Evolutionary conservation across 2,797 vertebrate genomes (phyloP).

Genomic region (Gambelia wislizenii): DNA sequence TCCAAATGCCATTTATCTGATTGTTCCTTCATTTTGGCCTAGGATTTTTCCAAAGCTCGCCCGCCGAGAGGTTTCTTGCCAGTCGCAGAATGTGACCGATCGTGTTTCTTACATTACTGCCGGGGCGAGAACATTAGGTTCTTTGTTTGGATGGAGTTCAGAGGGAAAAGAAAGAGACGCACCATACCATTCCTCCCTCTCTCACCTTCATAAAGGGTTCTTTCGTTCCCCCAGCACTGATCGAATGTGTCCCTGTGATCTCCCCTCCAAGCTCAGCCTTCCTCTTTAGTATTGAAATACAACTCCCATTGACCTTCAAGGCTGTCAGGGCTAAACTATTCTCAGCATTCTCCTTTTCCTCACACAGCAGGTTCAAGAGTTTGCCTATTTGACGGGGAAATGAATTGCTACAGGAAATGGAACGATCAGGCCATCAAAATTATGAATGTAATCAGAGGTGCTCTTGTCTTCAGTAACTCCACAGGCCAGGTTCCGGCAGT

Average conservation of each 20-base stretch:
- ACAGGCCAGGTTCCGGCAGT: not conserved
- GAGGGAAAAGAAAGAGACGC: conserved; percentile 59
- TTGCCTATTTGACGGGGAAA: conserved; percentile 51
- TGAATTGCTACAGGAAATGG: conserved; percentile 13
- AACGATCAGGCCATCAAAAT: conserved; percentile 50
- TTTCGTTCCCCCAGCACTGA: conserved; percentile 51
- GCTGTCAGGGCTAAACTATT: conserved; percentile 38
- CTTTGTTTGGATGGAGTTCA: conserved; percentile 75
- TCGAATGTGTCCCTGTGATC: conserved; percentile 43
- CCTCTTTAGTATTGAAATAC: conserved; percentile 67
- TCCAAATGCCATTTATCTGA: conserved; percentile 71
- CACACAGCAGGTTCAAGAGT: conserved; percentile 26
- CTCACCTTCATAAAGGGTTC: conserved; percentile 39
- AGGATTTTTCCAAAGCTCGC: conserved; percentile 54
- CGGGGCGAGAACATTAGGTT: conserved; percentile 74
- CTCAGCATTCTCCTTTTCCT: conserved; percentile 69
- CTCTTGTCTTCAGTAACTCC: not conserved
- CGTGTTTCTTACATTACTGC: conserved; percentile 69
- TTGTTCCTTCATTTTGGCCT: conserved; percentile 58
- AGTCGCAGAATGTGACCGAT: conserved; percentile 54
- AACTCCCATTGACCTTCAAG: conserved; percentile 43
- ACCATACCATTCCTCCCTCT: conserved; percentile 2
- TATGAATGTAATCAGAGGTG: conserved; percentile 44
- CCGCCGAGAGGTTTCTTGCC: conserved; percentile 60
- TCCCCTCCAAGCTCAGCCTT: conserved; percentile 51